Percentiles rank a stretch among this genome's conserved stretches.
Conservation (phyloP, 2,797 vertebrate genomes). For the Enteromius mattozi region DNA sequence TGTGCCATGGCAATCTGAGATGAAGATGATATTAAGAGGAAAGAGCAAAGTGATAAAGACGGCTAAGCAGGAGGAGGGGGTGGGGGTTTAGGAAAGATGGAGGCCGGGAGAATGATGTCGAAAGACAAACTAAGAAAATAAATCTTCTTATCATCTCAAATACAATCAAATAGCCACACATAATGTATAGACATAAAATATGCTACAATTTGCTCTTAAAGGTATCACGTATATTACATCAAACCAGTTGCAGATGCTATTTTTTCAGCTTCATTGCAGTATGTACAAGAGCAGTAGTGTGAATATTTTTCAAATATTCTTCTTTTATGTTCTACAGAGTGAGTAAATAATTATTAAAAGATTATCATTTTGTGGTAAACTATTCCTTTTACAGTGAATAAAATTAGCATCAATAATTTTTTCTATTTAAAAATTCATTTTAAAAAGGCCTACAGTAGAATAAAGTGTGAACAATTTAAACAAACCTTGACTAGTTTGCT, state of each 20-base stretch:
- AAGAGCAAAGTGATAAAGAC: slow-evolving; percentile 92
- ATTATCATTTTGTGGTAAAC: neutral
- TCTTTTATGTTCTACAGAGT: neutral
- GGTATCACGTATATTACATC: neutral
- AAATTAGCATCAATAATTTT: neutral
- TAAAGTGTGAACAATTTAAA: slow-evolving; percentile 76
- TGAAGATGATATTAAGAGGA: slow-evolving; percentile 96
- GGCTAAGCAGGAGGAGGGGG: slow-evolving; percentile 66
- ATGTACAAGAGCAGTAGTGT: neutral
- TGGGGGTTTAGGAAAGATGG: slow-evolving; percentile 35
- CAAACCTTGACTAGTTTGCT: slow-evolving; percentile 82
- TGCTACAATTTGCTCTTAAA: neutral
- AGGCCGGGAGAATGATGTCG: slow-evolving; percentile 8
- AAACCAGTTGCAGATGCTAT: neutral
- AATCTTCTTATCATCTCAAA: slow-evolving; percentile 71
- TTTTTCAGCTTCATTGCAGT: neutral
- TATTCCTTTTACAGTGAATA: neutral
- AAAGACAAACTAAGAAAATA: neutral
- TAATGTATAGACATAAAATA: slow-evolving; percentile 5
- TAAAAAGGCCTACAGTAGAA: neutral
- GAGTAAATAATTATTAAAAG: neutral
- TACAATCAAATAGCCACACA: slow-evolving; percentile 59
- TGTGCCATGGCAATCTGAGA: slow-evolving; percentile 92
- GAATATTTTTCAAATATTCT: neutral
- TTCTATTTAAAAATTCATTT: neutral